Conservation (phyloP, 1,140 invertebrate species). For the Acromyrmex charruanus region DNA sequence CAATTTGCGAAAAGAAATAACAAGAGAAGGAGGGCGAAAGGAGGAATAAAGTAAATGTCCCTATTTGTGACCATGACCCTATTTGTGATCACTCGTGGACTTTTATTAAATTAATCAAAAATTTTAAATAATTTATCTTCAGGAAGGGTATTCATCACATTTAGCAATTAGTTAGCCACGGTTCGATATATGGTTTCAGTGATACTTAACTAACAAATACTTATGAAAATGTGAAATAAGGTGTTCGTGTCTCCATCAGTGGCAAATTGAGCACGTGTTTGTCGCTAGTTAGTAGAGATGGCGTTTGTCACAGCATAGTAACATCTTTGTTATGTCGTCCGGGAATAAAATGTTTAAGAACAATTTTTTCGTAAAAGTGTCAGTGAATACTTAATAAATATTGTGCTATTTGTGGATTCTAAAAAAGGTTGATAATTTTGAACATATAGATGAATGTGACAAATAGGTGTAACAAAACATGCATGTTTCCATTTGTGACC, state of each 20-base stretch:
- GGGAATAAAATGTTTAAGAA: no score
- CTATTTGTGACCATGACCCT: not conserved
- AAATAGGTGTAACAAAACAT: no score
- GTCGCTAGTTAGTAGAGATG: not conserved
- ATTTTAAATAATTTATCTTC: not conserved
- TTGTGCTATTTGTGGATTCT: not conserved
- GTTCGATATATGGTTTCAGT: not conserved
- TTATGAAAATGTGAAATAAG: slow-evolving; percentile 19
- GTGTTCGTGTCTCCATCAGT: not conserved
- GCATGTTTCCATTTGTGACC: no score
- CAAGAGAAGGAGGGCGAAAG: no score
- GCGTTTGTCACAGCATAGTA: no score
- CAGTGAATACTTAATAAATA: not conserved
- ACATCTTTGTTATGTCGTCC: no score
- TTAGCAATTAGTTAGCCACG: not conserved
- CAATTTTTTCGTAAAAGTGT: not conserved
- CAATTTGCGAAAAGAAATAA: no score
- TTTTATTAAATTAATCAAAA: slow-evolving; percentile 25
- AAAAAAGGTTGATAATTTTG: not conserved
- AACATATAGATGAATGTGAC: no score
- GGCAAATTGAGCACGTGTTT: not conserved
- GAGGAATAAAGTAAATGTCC: no score
- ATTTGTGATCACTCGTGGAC: not conserved
- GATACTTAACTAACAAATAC: not conserved
- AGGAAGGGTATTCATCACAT: not conserved